Evolutionary conservation across 2,797 vertebrate genomes (phyloP).

Genomic region (Rhincodon typus): DNA sequence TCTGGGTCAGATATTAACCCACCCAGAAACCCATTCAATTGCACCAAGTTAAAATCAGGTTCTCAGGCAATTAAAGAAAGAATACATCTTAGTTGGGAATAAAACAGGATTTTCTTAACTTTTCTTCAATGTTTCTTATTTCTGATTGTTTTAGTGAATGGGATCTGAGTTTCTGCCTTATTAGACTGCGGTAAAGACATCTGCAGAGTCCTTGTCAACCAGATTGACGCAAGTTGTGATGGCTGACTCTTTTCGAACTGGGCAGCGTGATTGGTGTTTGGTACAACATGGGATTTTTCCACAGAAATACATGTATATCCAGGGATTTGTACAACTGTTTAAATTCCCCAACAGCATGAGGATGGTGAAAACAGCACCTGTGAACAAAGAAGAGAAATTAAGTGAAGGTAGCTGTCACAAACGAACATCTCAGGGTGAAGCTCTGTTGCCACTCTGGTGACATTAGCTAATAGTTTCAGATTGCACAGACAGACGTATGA

Average conservation of each 20-base stretch:
- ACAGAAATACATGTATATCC: constrained; percentile 75
- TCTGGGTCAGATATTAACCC: neutral
- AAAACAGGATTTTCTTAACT: neutral
- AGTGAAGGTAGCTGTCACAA: neutral
- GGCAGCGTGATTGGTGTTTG: constrained; percentile 44
- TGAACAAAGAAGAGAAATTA: constrained; percentile 38
- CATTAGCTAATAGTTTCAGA: neutral
- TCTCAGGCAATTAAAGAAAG: neutral
- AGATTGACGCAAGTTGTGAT: constrained; percentile 50
- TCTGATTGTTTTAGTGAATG: neutral
- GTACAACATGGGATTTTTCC: constrained; percentile 52
- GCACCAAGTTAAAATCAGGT: neutral
- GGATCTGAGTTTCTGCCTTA: neutral
- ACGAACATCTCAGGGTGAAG: neutral
- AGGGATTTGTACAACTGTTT: constrained; percentile 75
- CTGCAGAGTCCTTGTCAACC: constrained; percentile 48
- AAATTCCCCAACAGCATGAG: constrained; percentile 74
- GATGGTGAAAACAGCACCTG: constrained; percentile 68
- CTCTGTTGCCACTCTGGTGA: neutral
- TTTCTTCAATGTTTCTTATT: neutral
- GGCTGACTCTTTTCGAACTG: constrained; percentile 45
- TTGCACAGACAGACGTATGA: neutral
- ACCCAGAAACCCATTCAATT: neutral
- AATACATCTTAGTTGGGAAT: neutral
- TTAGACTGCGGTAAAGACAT: constrained; percentile 46